Conservation (phyloP, 2,888 invertebrate genomes). For the Lysandra coridon region DNA sequence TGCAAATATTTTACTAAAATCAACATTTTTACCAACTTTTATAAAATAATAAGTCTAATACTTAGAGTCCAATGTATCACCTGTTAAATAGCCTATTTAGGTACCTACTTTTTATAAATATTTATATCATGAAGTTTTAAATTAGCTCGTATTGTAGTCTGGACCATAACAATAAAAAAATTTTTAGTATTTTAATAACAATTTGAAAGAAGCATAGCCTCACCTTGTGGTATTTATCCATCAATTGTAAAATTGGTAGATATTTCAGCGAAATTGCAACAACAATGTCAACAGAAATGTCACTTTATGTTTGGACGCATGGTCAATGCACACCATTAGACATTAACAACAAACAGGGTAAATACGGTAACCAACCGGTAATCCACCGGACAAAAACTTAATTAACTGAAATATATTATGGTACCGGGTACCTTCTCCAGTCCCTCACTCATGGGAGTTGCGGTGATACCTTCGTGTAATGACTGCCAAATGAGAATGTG, state of each 20-base stretch:
- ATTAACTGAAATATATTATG: constrained; percentile 72
- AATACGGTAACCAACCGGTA: constrained; percentile 48
- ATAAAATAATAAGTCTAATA: background rate
- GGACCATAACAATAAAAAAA: too few species aligned
- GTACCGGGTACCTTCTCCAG: constrained; percentile 31
- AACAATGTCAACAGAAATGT: background rate
- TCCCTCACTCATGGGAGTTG: constrained; percentile 70
- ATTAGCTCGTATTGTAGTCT: too few species aligned
- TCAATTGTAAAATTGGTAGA: too few species aligned
- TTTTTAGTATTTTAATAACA: too few species aligned
- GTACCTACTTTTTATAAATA: too few species aligned
- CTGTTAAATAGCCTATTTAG: too few species aligned
- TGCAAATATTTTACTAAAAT: background rate
- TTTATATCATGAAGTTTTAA: too few species aligned
- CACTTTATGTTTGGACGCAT: background rate
- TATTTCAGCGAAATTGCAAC: too few species aligned
- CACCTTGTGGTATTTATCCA: too few species aligned
- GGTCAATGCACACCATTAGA: background rate
- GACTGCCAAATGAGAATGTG: constrained; percentile 33
- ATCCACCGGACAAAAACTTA: constrained; percentile 76
- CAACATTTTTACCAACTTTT: background rate
- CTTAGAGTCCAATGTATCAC: too few species aligned
- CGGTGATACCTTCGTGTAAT: constrained; percentile 74
- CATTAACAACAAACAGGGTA: constrained; percentile 33
- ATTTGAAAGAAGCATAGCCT: too few species aligned